These are phyloP conservation scores for Tachina grossa DNA, from an alignment of 2,888 invertebrate genomes.

Conservation along the genomic window DNA sequence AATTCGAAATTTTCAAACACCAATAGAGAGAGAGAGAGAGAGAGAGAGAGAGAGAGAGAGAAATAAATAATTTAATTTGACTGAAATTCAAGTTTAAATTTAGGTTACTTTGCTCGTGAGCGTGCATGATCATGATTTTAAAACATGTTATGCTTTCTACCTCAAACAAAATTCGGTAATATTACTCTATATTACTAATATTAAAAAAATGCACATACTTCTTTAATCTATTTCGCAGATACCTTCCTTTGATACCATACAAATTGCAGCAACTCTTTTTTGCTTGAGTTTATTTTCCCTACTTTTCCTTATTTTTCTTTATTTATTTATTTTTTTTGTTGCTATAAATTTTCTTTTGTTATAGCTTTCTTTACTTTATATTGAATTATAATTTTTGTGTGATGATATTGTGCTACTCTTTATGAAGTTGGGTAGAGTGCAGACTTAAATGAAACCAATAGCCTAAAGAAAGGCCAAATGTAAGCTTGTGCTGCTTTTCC, in stretches of 20 bases:
- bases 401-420: background rate
- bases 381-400: background rate
- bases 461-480: background rate
- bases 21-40: no score
- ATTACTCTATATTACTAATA: background rate
- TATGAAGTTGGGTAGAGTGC: background rate
- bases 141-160: no score
- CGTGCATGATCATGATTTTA: no score
- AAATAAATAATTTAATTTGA: no score
- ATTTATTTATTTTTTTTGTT: no score
- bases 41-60: no score
- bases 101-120: no score
- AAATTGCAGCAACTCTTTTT: constrained; percentile 1
- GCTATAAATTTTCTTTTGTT: background rate
- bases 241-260: background rate
- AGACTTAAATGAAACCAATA: background rate
- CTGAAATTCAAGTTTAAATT: no score
- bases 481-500: background rate
- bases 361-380: background rate
- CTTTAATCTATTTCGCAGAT: constrained; percentile 8
- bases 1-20: no score
- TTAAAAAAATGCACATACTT: background rate
- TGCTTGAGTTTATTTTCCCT: background rate
- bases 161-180: background rate
- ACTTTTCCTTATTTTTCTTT: background rate